Percentiles rank a stretch among this genome's conserved stretches.
These are phyloP conservation scores for Nomada flava DNA, from an alignment of 2,888 invertebrate genomes.

Conservation along the genomic window DNA sequence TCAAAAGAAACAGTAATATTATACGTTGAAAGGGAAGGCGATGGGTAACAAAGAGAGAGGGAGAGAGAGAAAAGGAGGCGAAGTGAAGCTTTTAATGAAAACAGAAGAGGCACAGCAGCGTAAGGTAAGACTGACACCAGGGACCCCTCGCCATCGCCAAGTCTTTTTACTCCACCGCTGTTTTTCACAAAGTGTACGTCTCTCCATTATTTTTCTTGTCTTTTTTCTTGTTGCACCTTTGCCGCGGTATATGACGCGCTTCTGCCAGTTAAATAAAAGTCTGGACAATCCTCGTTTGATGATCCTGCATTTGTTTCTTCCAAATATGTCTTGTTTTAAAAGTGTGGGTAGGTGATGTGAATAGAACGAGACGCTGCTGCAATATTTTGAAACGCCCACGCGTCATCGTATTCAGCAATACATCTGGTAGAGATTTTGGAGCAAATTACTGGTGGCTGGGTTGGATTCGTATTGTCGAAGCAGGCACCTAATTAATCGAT, in stretches of 20 bases:
- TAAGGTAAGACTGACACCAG: constrained; percentile 71
- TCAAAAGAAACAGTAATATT: constrained; percentile 59
- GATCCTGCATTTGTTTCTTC: constrained; percentile 9
- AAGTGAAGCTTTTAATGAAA: constrained; percentile 74
- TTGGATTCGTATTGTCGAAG: constrained; percentile 12
- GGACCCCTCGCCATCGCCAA: constrained; percentile 57
- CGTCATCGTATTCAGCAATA: not conserved
- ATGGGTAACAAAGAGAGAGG: not conserved
- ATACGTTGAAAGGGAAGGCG: constrained; percentile 36
- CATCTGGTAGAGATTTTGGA: constrained; percentile 14
- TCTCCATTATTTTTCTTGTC: constrained; percentile 72
- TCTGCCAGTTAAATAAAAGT: constrained; percentile 73
- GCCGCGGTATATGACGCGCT: constrained; percentile 45
- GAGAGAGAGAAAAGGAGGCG: constrained; percentile 33
- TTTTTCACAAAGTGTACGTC: constrained; percentile 66
- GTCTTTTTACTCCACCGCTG: constrained; percentile 55
- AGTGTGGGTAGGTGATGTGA: too few species aligned
- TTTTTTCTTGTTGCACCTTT: constrained; percentile 64
- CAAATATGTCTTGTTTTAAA: constrained; percentile 16
- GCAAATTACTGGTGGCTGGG: constrained; percentile 24
- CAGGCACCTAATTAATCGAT: constrained; percentile 40
- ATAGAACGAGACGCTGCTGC: not conserved
- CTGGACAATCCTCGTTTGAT: constrained; percentile 38
- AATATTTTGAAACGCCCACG: not conserved
- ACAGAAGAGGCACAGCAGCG: constrained; percentile 73